Conservation (phyloP, 2,797 vertebrate genomes). For the Hypotaenidia okinawae region DNA sequence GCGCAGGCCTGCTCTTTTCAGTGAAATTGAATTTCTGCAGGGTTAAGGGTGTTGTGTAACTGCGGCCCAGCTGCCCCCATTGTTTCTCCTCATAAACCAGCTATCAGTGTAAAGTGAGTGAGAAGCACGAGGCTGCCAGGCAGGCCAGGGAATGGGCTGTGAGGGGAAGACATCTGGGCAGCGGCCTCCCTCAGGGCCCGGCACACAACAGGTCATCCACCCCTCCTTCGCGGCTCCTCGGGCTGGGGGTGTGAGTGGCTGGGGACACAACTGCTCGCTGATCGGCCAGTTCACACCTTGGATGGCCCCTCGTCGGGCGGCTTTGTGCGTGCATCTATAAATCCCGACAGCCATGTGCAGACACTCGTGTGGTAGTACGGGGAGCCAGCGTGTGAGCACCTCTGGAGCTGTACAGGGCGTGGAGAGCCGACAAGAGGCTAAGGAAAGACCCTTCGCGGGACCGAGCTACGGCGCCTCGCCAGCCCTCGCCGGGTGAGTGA, state of each 20-base stretch:
- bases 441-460: neutral
- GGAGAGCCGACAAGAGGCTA: neutral
- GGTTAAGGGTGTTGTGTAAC: neutral
- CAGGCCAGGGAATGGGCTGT: neutral
- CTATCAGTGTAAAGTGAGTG: neutral
- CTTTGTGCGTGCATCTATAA: neutral
- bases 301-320: neutral
- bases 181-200: neutral
- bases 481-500: neutral
- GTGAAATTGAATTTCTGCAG: neutral
- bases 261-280: neutral
- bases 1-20: neutral
- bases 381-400: accelerated
- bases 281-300: neutral
- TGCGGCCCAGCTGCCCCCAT: neutral
- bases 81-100: neutral
- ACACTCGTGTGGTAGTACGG: accelerated
- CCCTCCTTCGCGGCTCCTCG: neutral
- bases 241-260: neutral
- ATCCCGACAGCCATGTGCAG: accelerated
- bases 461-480: too few species aligned
- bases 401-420: accelerated
- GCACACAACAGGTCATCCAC: accelerated
- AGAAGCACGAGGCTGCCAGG: neutral
- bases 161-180: neutral